Conservation (phyloP, 1,140 invertebrate species). For the Bombus cullumanus region DNA sequence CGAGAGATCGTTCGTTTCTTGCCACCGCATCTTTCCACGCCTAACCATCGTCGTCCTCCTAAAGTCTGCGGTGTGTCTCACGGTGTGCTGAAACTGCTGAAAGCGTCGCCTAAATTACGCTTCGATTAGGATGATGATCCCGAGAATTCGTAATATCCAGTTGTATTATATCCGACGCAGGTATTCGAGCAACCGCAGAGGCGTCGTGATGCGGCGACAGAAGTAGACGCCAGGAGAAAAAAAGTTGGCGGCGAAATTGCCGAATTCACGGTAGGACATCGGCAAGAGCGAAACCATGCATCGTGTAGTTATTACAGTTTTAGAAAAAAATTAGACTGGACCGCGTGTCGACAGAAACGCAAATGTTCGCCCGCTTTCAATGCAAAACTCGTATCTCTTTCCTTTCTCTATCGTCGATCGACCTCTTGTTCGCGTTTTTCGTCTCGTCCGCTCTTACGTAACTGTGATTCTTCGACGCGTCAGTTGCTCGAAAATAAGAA, state of each 20-base stretch:
- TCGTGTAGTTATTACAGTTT: not conserved
- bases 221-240: not conserved
- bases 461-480: too few relatives aligned
- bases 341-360: constrained; percentile 22
- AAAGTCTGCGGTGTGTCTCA: not conserved
- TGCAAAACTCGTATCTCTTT: not conserved
- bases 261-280: not conserved
- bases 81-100: not conserved
- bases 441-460: not conserved
- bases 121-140: constrained; percentile 3
- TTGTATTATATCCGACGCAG: not conserved
- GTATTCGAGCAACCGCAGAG: constrained; percentile 8
- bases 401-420: not conserved
- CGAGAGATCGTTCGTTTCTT: not conserved
- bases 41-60: not conserved
- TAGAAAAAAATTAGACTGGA: constrained; percentile 20
- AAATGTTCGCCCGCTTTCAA: not conserved
- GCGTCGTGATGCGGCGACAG: not conserved
- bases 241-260: not conserved
- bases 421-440: not conserved
- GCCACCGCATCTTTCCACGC: not conserved
- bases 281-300: not conserved
- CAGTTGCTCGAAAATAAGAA: constrained; percentile 12
- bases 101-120: not conserved
- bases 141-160: not conserved